Evolutionary conservation across 1,140 invertebrate species (phyloP).

Genomic region (Mycetomoellerius zeteki): DNA sequence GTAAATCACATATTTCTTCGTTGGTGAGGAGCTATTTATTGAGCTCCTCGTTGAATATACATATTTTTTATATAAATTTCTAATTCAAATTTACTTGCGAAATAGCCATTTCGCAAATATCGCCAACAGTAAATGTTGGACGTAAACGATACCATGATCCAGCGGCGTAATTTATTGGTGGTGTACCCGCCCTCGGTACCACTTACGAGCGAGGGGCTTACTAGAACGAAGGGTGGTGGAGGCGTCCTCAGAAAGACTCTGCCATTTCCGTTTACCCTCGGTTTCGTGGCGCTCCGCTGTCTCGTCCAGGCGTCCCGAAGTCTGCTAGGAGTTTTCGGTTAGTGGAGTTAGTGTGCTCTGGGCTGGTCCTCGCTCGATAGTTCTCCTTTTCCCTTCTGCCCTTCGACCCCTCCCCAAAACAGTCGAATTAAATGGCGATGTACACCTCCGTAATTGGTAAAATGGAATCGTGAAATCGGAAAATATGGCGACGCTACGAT

Average conservation of each 20-base stretch:
- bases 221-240: slow-evolving; percentile 2
- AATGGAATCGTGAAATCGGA: slow-evolving; percentile 24
- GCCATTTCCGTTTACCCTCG: slow-evolving; percentile 64
- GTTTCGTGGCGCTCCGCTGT: slow-evolving; percentile 62
- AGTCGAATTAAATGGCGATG: slow-evolving; percentile 45
- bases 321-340: slow-evolving; percentile 65
- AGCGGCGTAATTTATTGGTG: slow-evolving; percentile 56
- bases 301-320: slow-evolving; percentile 67
- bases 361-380: slow-evolving; percentile 53
- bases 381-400: neutral
- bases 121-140: slow-evolving; percentile 46
- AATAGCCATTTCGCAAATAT: slow-evolving; percentile 27
- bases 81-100: slow-evolving; percentile 22
- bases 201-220: slow-evolving; percentile 27
- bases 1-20: neutral
- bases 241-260: slow-evolving; percentile 62
- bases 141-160: slow-evolving; percentile 56
- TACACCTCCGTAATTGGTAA: slow-evolving; percentile 54
- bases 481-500: slow-evolving; percentile 16
- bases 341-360: slow-evolving; percentile 34
- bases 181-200: slow-evolving; percentile 42
- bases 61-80: neutral
- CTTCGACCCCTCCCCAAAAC: slow-evolving; percentile 11
- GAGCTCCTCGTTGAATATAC: neutral
- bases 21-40: slow-evolving; percentile 3